Conservation (phyloP, 2,113 vertebrate genomes). For the Amazona guildingii region DNA sequence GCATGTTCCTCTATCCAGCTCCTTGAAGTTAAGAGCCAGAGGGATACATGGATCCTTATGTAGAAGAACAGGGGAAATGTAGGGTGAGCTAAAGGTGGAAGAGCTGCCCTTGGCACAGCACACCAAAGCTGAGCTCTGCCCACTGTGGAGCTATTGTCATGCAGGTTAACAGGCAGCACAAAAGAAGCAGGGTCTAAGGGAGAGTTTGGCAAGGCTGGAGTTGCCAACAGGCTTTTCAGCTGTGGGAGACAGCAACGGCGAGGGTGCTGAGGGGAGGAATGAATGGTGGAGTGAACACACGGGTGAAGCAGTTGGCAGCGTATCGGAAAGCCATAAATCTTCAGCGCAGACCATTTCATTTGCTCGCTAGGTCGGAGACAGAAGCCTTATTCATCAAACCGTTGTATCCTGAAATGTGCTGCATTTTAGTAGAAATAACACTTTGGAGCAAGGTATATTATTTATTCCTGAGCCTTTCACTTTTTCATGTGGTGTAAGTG, state of each 20-base stretch:
- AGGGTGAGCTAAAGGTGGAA: neutral
- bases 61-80: neutral
- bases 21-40: neutral
- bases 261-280: neutral
- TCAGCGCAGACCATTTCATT: neutral
- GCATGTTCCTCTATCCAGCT: neutral
- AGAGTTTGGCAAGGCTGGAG: neutral
- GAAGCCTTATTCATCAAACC: neutral
- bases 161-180: neutral
- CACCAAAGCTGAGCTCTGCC: fast-evolving
- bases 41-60: fast-evolving
- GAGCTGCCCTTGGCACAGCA: neutral
- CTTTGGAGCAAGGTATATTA: neutral
- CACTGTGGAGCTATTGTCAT: fast-evolving
- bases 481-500: neutral
- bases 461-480: neutral
- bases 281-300: fast-evolving
- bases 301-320: neutral
- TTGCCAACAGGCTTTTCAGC: neutral
- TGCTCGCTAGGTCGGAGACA: neutral
- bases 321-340: neutral
- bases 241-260: fast-evolving
- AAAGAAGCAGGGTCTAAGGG: neutral
- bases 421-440: neutral
- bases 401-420: neutral